These are phyloP conservation scores for Xiphophorus hellerii DNA, from an alignment of 2,113 vertebrate genomes.

Conservation along the genomic window DNA sequence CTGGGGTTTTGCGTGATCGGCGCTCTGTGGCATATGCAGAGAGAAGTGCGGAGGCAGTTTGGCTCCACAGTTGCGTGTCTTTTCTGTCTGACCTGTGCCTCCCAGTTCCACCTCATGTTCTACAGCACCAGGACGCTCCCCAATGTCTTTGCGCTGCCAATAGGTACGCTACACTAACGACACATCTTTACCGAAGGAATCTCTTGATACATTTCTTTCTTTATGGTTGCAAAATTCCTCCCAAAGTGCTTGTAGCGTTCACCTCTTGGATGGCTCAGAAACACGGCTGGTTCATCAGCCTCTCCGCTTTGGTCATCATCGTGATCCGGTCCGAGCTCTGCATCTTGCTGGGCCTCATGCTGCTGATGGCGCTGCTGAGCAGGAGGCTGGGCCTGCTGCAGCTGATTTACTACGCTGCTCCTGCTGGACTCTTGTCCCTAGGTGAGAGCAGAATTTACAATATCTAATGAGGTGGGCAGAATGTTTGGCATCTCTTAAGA, in stretches of 20 bases:
- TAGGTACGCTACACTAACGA: constrained; percentile 80
- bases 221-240: neutral
- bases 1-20: constrained; percentile 85
- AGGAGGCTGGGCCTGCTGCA: constrained; percentile 78
- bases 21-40: constrained; percentile 88
- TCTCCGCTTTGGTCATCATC: constrained; percentile 90
- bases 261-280: constrained; percentile 89
- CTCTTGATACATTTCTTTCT: neutral
- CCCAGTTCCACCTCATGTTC: constrained; percentile 98
- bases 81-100: constrained; percentile 88
- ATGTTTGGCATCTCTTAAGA: neutral
- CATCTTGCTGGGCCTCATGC: constrained; percentile 88
- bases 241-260: constrained; percentile 87
- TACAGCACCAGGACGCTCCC: constrained; percentile 94
- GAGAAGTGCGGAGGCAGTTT: constrained; percentile 88
- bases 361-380: constrained; percentile 83
- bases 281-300: constrained; percentile 84
- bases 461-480: neutral
- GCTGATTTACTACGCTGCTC: constrained; percentile 82
- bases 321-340: constrained; percentile 92
- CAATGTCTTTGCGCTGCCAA: constrained; percentile 90
- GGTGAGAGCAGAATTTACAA: constrained; percentile 77
- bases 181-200: accelerated
- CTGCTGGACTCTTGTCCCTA: constrained; percentile 86
- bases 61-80: constrained; percentile 85